These are phyloP conservation scores for Pantelozetes paolii DNA, from an alignment of 2,888 invertebrate genomes.

Conservation along the genomic window DNA sequence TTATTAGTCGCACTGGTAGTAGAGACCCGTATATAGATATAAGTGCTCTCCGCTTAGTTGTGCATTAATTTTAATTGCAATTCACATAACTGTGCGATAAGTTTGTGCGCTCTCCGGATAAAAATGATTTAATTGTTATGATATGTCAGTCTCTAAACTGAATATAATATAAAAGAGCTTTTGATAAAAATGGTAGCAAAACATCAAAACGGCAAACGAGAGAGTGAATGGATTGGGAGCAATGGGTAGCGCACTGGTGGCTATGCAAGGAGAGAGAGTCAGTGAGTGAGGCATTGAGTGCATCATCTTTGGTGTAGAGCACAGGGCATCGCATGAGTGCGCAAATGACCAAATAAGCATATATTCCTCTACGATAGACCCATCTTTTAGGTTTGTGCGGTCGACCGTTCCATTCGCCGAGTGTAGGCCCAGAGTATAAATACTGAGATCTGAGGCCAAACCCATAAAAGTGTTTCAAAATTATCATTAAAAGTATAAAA, in stretches of 20 bases:
- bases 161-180: neutral
- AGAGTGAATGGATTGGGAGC: neutral
- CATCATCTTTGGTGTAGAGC: neutral
- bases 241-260: neutral
- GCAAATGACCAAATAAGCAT: constrained; percentile 27
- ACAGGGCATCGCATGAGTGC: constrained; percentile 9
- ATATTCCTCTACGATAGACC: neutral
- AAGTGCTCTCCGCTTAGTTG: neutral
- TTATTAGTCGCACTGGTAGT: no score
- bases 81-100: neutral
- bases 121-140: constrained; percentile 22
- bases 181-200: constrained; percentile 2
- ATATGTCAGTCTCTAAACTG: neutral
- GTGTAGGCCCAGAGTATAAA: neutral
- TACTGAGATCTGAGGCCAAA: neutral
- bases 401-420: neutral
- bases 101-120: neutral
- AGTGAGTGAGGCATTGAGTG: no score
- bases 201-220: neutral
- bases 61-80: constrained; percentile 10
- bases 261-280: no score
- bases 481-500: no score
- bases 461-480: neutral
- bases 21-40: no score
- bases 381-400: neutral